These are phyloP conservation scores for Liparis tanakae DNA, from an alignment of 2,797 vertebrate species.

Conservation along the genomic window DNA sequence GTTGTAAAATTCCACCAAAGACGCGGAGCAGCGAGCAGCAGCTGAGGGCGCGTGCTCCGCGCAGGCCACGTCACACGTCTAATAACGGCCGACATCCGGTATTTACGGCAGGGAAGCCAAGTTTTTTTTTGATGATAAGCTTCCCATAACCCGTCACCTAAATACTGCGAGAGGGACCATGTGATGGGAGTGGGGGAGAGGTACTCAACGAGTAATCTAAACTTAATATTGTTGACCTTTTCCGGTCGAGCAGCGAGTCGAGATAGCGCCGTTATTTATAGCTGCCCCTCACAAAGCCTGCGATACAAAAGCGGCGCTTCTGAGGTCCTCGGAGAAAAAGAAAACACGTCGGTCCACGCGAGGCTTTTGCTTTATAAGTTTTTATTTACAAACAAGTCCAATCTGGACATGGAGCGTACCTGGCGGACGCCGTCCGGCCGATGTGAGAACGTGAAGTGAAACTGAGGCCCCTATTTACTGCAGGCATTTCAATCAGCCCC, in stretches of 20 bases:
- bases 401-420: not conserved
- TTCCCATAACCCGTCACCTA: slow-evolving; percentile 32
- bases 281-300: slow-evolving; percentile 38
- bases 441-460: slow-evolving; percentile 6
- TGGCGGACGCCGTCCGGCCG: not conserved
- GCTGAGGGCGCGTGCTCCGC: slow-evolving; percentile 37
- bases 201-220: slow-evolving; percentile 65
- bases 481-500: slow-evolving; percentile 23
- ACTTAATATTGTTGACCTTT: slow-evolving; percentile 76
- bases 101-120: slow-evolving; percentile 46
- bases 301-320: slow-evolving; percentile 19
- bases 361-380: slow-evolving; percentile 15
- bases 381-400: slow-evolving; percentile 28
- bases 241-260: slow-evolving; percentile 49
- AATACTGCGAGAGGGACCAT: slow-evolving; percentile 47
- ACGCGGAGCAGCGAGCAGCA: slow-evolving; percentile 23
- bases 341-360: not conserved
- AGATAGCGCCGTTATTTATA: slow-evolving; percentile 71
- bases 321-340: not conserved
- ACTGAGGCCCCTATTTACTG: slow-evolving; percentile 32
- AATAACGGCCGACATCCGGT: slow-evolving; percentile 36
- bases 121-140: slow-evolving; percentile 11
- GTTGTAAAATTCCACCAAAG: slow-evolving; percentile 39
- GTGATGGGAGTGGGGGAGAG: slow-evolving; percentile 75
- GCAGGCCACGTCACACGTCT: slow-evolving; percentile 17